Base-by-base conservation (phyloP, 2,113 vertebrate species). In the Pygoscelis antarcticus region DNA sequence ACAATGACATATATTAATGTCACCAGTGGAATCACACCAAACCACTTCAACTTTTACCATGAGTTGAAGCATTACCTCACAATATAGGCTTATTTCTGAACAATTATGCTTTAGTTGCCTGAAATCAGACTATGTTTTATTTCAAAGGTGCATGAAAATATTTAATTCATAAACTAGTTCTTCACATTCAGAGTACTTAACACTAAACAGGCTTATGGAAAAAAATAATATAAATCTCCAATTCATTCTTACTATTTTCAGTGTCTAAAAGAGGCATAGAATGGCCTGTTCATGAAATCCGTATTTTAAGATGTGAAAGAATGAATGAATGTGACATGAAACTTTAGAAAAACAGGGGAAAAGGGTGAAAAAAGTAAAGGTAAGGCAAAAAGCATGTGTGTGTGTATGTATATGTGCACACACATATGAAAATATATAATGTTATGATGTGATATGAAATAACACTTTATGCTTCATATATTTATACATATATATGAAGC, bases 311-410 rank as follows among this genome's bases (percentile, higher is more conserved):
- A 83, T 60, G 15, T 77, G 40, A 88, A 83, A 57, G 9, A 54
- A 16, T 16, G 12, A 65, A 46, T 42, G 7, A 82, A 42, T 8
- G n/a, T 23, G 14, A 49, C 4, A n/a, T 22, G 4, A 69, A 11
- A 40, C 49, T 70, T 78, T 46, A 66, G 12, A 62, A 83, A 83
- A 75, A 42, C 6, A 32, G 13, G 6, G 5, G 3, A 61, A 57
- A 44, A 42, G 4, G 0, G 4, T 21, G 11, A n/a, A 75, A 84
- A 66, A 38, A 25, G 3, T 58, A 62, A 69, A 58, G 0, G 1
- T 27, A 80, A 83, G 16, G 16, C 13, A 65, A 83, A 60, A 83
- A 32, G 0, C 7, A 7, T 27, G 1, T 32, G 5, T 38, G 2
- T 17, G 5, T 18, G 3, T 9, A 30, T 13, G 20, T 4, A 81